A percentile compares a stretch with the other conserved stretches of the same genome.
These are phyloP conservation scores for Sebastes minor DNA, from an alignment of 2,797 vertebrate genomes.

Conservation along the genomic window DNA sequence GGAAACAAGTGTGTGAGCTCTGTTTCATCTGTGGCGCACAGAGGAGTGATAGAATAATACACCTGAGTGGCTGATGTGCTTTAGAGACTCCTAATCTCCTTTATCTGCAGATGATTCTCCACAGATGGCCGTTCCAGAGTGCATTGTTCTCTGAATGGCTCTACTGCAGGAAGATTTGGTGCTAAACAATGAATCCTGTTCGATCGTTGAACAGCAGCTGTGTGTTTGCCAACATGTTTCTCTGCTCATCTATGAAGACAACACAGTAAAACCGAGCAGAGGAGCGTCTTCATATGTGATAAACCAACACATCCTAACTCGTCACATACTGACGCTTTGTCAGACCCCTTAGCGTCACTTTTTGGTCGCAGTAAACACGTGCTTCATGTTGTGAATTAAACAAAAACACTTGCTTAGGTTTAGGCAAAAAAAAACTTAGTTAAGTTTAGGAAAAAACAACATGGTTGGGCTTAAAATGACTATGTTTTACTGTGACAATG, in stretches of 20 bases:
- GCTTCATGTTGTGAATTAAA: too few species aligned
- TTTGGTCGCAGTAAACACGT: too few species aligned
- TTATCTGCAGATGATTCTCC: conserved; percentile 15
- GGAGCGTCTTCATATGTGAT: not conserved
- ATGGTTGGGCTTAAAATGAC: too few species aligned
- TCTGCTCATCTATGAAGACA: not conserved
- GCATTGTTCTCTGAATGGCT: not conserved
- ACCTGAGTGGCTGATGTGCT: conserved; percentile 29
- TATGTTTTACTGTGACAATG: too few species aligned
- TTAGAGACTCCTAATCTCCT: conserved; percentile 21
- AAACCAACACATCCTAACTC: not conserved
- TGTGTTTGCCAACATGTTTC: not conserved
- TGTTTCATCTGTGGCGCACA: conserved; percentile 6
- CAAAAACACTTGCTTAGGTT: too few species aligned
- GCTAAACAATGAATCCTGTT: conserved; percentile 27
- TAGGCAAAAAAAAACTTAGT: too few species aligned
- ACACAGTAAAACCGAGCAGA: not conserved
- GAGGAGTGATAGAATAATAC: conserved; percentile 4
- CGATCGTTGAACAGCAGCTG: conserved; percentile 7
- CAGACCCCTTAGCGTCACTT: too few species aligned
- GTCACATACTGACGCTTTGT: too few species aligned
- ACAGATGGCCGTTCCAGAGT: conserved; percentile 12
- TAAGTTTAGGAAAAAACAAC: too few species aligned
- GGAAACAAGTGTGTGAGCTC: conserved; percentile 7
- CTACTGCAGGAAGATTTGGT: conserved; percentile 12